Percentiles rank a stretch among this genome's conserved stretches.
These are phyloP conservation scores for Drosophila acutilabella DNA, from an alignment of 2,888 invertebrate genomes.

Conservation along the genomic window DNA sequence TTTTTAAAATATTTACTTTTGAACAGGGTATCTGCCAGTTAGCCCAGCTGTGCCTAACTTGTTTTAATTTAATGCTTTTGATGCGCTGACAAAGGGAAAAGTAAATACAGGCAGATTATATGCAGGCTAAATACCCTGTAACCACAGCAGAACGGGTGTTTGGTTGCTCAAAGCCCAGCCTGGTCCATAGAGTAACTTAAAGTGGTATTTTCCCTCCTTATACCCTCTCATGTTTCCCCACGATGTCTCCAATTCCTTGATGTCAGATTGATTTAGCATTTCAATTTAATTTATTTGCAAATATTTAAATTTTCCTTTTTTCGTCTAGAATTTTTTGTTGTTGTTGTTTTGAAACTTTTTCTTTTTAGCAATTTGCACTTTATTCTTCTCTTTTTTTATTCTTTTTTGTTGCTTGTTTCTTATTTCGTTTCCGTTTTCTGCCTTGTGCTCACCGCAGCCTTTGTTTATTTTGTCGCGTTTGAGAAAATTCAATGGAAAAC, in stretches of 20 bases:
- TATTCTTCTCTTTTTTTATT: slow-evolving; percentile 6
- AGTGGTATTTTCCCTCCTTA: neutral
- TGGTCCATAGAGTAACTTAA: neutral
- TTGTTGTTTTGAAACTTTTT: slow-evolving; percentile 20
- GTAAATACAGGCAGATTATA: neutral
- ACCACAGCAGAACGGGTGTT: neutral
- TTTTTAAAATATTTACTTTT: neutral
- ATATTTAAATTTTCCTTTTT: slow-evolving; percentile 28
- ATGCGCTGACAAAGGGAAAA: neutral
- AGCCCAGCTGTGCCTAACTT: neutral
- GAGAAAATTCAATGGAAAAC: slow-evolving; percentile 13
- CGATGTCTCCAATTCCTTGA: slow-evolving; percentile 4
- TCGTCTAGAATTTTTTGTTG: neutral
- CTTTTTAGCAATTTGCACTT: slow-evolving; percentile 22
- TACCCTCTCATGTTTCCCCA: neutral
- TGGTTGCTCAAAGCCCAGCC: too few species aligned
- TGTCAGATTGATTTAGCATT: slow-evolving; percentile 28
- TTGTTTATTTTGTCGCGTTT: slow-evolving; percentile 31
- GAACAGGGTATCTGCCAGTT: neutral
- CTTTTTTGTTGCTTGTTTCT: slow-evolving; percentile 1
- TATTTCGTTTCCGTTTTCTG: slow-evolving; percentile 10
- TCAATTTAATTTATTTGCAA: slow-evolving; percentile 36
- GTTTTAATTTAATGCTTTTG: neutral
- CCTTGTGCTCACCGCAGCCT: slow-evolving; percentile 18
- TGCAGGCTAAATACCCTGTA: slow-evolving; percentile 1